Evolutionary conservation across 2,888 invertebrate species (phyloP).

Genomic region (Sussaba pulchella): DNA sequence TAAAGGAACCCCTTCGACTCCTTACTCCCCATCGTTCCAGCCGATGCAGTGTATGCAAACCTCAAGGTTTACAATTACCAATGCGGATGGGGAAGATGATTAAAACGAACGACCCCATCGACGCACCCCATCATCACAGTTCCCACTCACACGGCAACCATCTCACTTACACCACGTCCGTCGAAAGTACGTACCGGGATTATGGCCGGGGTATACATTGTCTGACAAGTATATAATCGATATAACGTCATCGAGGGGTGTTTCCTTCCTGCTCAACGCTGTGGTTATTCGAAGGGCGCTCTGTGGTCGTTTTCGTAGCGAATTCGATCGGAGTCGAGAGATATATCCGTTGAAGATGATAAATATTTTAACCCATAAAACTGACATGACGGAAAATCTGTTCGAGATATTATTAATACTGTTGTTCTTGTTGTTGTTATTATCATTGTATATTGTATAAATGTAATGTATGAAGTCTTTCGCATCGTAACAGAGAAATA

Average conservation of each 20-base stretch:
- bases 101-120: conserved; percentile 47
- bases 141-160: neutral
- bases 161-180: neutral
- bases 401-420: too few species aligned
- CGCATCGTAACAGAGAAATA: too few species aligned
- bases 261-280: conserved; percentile 68
- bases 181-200: neutral
- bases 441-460: too few species aligned
- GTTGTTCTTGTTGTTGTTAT: neutral
- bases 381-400: neutral
- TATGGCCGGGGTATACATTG: conserved; percentile 57
- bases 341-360: neutral
- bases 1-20: conserved; percentile 7
- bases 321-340: neutral
- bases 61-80: conserved; percentile 48
- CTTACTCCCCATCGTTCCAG: neutral
- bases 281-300: conserved; percentile 71
- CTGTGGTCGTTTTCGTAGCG: conserved; percentile 66
- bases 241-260: conserved; percentile 78
- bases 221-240: conserved; percentile 81
- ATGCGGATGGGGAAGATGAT: conserved; percentile 32
- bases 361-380: neutral
- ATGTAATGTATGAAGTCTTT: too few species aligned
- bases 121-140: conserved; percentile 23
- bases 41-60: conserved; percentile 35